These are phyloP conservation scores for Microcebus lehilahytsara DNA, from an alignment of 2,113 vertebrate genomes.

Conservation along the genomic window DNA sequence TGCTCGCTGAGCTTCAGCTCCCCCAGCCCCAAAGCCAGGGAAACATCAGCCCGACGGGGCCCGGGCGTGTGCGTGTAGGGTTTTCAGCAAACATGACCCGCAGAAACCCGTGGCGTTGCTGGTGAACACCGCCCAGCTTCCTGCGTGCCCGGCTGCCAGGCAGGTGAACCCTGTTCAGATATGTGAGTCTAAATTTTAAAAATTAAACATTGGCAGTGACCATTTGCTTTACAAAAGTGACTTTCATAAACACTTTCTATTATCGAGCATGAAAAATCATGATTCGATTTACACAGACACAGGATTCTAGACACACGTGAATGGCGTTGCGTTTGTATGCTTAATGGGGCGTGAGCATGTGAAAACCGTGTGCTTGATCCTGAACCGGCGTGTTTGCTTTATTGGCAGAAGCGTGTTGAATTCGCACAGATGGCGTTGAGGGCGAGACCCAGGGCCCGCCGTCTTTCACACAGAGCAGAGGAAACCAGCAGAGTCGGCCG, in stretches of 20 bases:
- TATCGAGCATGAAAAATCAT: background rate
- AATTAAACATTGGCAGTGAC: background rate
- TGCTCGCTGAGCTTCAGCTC: too few relatives aligned
- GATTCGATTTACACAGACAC: background rate
- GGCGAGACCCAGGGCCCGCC: accelerated
- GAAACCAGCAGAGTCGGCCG: accelerated
- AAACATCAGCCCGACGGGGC: too few relatives aligned
- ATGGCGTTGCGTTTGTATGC: background rate
- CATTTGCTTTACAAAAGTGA: background rate
- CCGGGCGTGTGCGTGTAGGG: accelerated
- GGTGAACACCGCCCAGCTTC: accelerated
- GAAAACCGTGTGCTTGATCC: background rate
- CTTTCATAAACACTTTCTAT: background rate
- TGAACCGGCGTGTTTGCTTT: background rate
- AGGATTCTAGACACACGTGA: background rate
- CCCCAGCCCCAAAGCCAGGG: background rate
- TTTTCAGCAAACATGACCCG: too few relatives aligned
- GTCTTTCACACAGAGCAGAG: accelerated
- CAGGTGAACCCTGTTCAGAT: background rate
- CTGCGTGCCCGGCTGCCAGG: accelerated
- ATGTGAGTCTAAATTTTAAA: background rate
- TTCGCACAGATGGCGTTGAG: accelerated
- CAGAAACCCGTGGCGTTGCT: too few relatives aligned
- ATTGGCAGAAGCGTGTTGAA: background rate
- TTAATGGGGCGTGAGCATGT: background rate